A percentile compares a stretch with the other conserved stretches of the same genome.
Evolutionary conservation across 2,888 invertebrate genomes (phyloP).

Genomic region (Carcina quercana): DNA sequence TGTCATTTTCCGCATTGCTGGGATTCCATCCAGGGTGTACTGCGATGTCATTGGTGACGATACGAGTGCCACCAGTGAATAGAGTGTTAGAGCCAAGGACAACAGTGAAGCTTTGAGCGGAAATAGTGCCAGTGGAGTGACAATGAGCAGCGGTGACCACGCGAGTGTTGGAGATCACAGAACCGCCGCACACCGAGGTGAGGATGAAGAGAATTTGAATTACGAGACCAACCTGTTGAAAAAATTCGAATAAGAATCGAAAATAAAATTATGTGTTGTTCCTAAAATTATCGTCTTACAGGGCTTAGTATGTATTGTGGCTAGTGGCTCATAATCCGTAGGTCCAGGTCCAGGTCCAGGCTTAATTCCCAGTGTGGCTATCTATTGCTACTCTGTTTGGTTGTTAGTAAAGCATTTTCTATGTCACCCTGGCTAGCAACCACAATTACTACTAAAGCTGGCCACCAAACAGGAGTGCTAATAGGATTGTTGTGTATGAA

Average conservation of each 20-base stretch:
- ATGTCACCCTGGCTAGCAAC: too few species aligned
- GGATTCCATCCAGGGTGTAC: constrained; percentile 13
- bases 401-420: too few species aligned
- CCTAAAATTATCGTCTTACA: too few species aligned
- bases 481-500: too few species aligned
- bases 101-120: neutral
- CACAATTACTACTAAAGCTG: too few species aligned
- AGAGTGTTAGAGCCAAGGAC: neutral
- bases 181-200: neutral
- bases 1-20: constrained; percentile 27
- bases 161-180: neutral
- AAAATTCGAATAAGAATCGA: too few species aligned
- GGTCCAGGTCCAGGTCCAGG: too few species aligned
- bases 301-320: too few species aligned
- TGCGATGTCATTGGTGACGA: neutral
- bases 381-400: too few species aligned
- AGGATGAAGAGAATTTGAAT: neutral
- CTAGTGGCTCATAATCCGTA: neutral
- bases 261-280: too few species aligned
- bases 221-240: neutral
- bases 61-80: neutral
- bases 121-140: neutral
- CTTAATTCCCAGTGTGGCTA: too few species aligned
- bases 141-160: neutral
- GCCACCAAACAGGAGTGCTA: too few species aligned